phyloP scores from a whole-genome alignment of 2,888 invertebrate species.

The Oxycera nigricornis region DNA sequence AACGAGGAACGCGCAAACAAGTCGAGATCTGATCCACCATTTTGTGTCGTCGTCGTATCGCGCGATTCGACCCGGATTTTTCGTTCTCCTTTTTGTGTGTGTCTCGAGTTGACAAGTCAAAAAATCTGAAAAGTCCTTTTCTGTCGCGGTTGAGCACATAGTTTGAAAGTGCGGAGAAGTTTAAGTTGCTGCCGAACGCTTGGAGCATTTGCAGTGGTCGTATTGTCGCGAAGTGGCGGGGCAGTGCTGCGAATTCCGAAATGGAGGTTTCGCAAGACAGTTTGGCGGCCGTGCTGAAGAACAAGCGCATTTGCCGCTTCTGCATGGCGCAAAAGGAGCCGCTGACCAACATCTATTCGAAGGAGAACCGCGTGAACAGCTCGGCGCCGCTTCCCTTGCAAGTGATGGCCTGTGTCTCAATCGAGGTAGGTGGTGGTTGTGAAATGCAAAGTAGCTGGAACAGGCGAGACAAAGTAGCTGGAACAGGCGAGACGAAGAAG shows the following conservation, averaged over 20 bases:
- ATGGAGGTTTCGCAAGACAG: conserved; percentile 66
- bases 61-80: background rate
- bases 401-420: conserved; percentile 77
- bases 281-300: conserved; percentile 64
- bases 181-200: background rate
- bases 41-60: conserved; percentile 8
- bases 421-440: conserved; percentile 78
- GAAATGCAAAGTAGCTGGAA: too few relatives aligned
- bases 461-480: too few relatives aligned
- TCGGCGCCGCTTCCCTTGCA: conserved; percentile 73
- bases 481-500: too few relatives aligned
- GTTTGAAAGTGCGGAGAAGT: background rate
- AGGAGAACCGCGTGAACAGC: conserved; percentile 66
- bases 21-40: conserved; percentile 38
- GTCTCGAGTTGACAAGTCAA: conserved; percentile 9
- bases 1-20: background rate
- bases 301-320: conserved; percentile 76
- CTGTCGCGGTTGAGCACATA: background rate
- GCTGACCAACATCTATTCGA: conserved; percentile 72
- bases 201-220: background rate
- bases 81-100: conserved; percentile 4
- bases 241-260: conserved; percentile 48
- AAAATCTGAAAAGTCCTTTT: background rate
- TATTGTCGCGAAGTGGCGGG: background rate
- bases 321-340: conserved; percentile 72